Evolutionary conservation across 2,797 vertebrate genomes (phyloP).

Genomic region (Spheniscus humboldti): DNA sequence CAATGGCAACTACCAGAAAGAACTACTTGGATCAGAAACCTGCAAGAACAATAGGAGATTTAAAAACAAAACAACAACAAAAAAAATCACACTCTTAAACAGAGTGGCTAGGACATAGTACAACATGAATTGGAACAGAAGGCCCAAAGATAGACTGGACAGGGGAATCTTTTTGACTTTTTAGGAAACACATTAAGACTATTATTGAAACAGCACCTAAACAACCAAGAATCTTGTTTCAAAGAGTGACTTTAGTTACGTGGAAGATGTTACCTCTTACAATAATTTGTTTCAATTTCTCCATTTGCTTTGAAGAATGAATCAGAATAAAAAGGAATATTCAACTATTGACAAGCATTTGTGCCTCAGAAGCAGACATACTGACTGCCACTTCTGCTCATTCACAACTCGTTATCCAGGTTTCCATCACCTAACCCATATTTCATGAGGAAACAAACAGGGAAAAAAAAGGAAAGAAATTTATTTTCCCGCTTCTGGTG

Average conservation of each 20-base stretch:
- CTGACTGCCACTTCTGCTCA: background rate
- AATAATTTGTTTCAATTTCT: background rate
- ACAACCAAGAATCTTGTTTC: background rate
- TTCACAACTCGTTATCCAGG: background rate
- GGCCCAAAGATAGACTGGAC: background rate
- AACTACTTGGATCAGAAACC: background rate
- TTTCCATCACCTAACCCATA: background rate
- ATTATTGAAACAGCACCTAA: background rate
- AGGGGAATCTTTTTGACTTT: background rate
- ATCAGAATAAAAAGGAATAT: background rate
- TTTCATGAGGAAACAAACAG: background rate
- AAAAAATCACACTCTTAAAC: background rate
- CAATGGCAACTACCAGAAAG: background rate
- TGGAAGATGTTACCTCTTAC: background rate
- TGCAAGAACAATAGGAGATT: background rate
- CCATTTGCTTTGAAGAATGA: background rate
- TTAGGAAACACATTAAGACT: background rate
- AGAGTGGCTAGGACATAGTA: background rate
- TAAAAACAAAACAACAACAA: background rate
- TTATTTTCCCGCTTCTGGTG: background rate
- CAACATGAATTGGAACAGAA: background rate
- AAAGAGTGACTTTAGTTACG: background rate
- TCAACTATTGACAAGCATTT: background rate
- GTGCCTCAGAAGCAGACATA: background rate
- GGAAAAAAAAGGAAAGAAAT: background rate